A percentile compares a stretch with the other conserved stretches of the same genome.
Conservation (phyloP, 2,113 vertebrate species). For the Gopherus evgoodei region DNA sequence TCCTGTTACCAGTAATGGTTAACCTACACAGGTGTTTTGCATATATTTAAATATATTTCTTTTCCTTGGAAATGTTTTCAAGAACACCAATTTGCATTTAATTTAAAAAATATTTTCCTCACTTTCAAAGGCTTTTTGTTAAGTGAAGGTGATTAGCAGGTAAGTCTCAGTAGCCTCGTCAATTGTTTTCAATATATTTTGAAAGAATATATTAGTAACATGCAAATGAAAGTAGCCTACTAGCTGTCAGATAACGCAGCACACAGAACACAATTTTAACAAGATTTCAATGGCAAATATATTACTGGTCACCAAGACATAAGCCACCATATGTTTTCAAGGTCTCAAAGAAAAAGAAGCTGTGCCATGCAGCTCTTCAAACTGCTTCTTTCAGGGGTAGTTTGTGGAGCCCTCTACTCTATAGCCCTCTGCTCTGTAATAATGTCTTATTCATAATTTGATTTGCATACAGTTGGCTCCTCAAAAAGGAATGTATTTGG, state of each 20-base stretch:
- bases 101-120: background rate
- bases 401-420: background rate
- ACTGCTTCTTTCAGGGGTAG: background rate
- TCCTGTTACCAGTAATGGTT: constrained; percentile 54
- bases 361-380: background rate
- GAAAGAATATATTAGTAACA: background rate
- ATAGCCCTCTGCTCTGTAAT: background rate
- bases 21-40: constrained; percentile 23
- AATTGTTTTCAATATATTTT: background rate
- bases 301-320: background rate
- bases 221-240: background rate
- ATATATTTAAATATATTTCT: background rate
- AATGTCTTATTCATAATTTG: constrained; percentile 8
- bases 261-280: background rate
- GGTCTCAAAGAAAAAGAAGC: background rate
- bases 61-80: background rate
- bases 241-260: constrained; percentile 11
- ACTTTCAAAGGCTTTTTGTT: constrained; percentile 17
- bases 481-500: background rate
- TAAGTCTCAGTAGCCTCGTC: constrained; percentile 15
- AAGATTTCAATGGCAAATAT: background rate
- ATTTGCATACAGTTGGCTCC: background rate
- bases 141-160: constrained; percentile 19
- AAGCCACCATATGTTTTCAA: background rate
- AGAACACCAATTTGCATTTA: background rate